Evolutionary conservation across 2,888 invertebrate genomes (phyloP), one percentile per base, ranked within the genome.

Genomic region (Lymantria dispar): DNA sequence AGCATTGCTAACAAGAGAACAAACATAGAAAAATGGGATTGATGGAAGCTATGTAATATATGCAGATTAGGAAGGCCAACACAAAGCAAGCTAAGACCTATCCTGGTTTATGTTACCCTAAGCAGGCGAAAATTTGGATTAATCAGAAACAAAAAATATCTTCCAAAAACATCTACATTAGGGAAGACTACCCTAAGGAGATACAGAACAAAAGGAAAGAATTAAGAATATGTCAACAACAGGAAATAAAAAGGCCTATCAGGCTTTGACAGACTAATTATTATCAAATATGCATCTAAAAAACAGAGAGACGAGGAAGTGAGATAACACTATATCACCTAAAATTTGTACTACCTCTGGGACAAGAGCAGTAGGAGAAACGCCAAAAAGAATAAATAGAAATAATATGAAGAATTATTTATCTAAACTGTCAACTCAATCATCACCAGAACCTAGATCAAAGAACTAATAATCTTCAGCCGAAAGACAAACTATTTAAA

Each of bases 101-200:
- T 52, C 10, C 11, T 43, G 3, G 15, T 52, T 9, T 42, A 14
- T n/a, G 15, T 52, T 1, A 56, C 56, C 7, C 38, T 52, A 8
- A 15, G 22, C 1, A 52, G 56, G 56, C 15, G 52, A n/a, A 56
- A 48, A 50, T 29, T 15, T 5, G 45, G 45, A 37, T 7, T 56
- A 0, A 33, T 56, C 1, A 47, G 42, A 29, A 47, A 50, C 36
- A 52, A 52, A 0, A 52, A 45, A 45, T 13, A 33, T 2, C 43
- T 56, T 11, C 56, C 56, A 1, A 1, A 41, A 40, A 43, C 36
- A 42, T 52, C 1, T 47, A 52, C 14, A 36, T 43, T 1, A 47
- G 36, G 1, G 51, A 51, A 43, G 56, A 56, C 39, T 50, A 47
- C 33, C 47, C 56, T 8, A 56, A 56, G 38, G 52, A 52, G 9